These are phyloP conservation scores for Callimorpha dominula DNA, from an alignment of 2,888 invertebrate species.

Conservation along the genomic window DNA sequence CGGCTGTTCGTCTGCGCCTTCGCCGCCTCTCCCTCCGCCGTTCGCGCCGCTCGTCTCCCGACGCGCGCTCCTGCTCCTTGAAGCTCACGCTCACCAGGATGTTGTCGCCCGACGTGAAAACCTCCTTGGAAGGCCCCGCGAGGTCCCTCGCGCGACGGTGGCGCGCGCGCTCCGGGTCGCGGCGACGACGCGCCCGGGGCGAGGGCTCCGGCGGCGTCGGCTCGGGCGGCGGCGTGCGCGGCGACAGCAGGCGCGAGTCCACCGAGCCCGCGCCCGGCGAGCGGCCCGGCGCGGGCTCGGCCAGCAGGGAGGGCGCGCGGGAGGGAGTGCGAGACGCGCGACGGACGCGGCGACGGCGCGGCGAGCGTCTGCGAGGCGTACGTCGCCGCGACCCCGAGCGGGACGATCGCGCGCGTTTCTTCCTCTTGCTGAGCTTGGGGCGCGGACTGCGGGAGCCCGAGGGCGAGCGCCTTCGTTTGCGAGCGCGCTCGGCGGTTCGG, in stretches of 20 bases:
- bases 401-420: slow-evolving; percentile 66
- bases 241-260: slow-evolving; percentile 63
- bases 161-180: slow-evolving; percentile 53
- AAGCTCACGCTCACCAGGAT: slow-evolving; percentile 97
- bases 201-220: slow-evolving; percentile 56
- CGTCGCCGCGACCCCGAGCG: slow-evolving; percentile 55
- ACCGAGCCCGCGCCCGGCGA: slow-evolving; percentile 53
- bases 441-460: slow-evolving; percentile 50
- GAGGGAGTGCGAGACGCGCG: slow-evolving; percentile 56
- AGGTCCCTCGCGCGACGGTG: slow-evolving; percentile 72
- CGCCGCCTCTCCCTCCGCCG: slow-evolving; percentile 45
- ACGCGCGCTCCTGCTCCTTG: slow-evolving; percentile 87
- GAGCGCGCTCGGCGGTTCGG: slow-evolving; percentile 55
- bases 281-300: slow-evolving; percentile 53
- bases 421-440: slow-evolving; percentile 68
- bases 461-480: slow-evolving; percentile 63
- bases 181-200: slow-evolving; percentile 69
- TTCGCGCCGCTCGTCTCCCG: slow-evolving; percentile 56
- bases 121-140: slow-evolving; percentile 92
- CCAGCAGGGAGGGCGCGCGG: slow-evolving; percentile 59
- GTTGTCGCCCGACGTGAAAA: slow-evolving; percentile 97
- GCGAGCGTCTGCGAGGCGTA: slow-evolving; percentile 55
- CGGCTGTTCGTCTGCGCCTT: slow-evolving; percentile 52
- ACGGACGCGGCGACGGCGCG: slow-evolving; percentile 35
- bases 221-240: slow-evolving; percentile 62